Base-by-base conservation (phyloP, 2,113 vertebrate species). In the Tinamus guttatus region DNA sequence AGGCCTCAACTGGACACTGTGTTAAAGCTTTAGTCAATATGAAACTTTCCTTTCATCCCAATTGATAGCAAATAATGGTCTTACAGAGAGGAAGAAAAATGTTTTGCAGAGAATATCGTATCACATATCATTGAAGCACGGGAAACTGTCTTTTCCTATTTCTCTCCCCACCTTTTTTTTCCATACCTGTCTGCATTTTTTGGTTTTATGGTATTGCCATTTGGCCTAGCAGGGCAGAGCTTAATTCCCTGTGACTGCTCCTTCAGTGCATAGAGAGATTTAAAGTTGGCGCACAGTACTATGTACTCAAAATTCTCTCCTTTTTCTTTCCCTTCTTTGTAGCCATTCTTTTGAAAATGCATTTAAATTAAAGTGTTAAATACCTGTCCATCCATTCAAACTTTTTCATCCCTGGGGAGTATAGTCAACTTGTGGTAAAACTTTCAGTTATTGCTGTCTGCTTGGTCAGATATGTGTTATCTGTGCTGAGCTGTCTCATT, bases 101-200 rank as follows among this genome's bases (percentile, higher is more conserved):
- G 0, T 52, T 45, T 65, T 93, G 32, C 41, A 64, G 9, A 47
- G 81, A 8, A 51, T 17, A 9, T 56, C 54, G 16, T 8, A 84
- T 7, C 51, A 65, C 40, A 12, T 27, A 1, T 38, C 19, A 11
- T 7, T 56, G 68, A 62, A 77, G 30, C 9, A 6, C 7, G 36
- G 30, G n/a, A 43, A 85, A 28, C 45, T 81, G 27, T 6, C 18
- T 79, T 59, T 77, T 40, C 18, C 58, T 79, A 54, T 77, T 40
- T 18, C 58, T 27, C 25, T 7, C 2, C 62, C 3, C 5, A 21
- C 22, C 0, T 0, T 19, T 5, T 71, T 51, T 30, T 36, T 59
- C 6, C 36, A 7, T 70, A 7, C 20, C 81, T 76, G 47, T 58
- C 43, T 30, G 3, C n/a, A 3, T 54, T 51, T 56, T 24, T 63